These are phyloP conservation scores for Papilio xuthus DNA, from an alignment of 1,140 invertebrate species.

Conservation along the genomic window DNA sequence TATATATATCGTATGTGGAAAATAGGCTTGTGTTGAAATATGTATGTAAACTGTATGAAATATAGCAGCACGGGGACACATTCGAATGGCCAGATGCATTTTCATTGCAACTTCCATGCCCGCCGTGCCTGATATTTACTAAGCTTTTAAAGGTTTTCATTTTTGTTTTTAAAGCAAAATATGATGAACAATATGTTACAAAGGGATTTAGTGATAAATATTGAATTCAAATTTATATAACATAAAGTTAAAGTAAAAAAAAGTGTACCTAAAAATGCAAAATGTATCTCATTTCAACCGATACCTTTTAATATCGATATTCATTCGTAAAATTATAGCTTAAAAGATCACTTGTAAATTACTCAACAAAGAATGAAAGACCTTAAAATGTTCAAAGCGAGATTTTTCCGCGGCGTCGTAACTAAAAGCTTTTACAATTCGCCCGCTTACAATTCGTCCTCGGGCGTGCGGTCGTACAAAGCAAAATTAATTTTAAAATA, in stretches of 20 bases:
- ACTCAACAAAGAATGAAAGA: constrained; percentile 39
- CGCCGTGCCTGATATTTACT: not conserved
- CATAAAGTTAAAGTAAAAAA: not conserved
- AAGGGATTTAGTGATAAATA: not conserved
- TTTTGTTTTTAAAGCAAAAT: not conserved
- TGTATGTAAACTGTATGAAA: constrained; percentile 23
- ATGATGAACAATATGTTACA: constrained; percentile 12
- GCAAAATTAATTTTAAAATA: constrained; percentile 81
- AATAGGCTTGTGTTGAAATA: constrained; percentile 7
- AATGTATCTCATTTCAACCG: not conserved
- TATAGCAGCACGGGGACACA: constrained; percentile 11
- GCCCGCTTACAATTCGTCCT: constrained; percentile 68
- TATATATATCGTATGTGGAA: not conserved
- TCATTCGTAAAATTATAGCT: not conserved
- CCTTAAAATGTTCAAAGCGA: constrained; percentile 57
- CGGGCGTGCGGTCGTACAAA: constrained; percentile 74
- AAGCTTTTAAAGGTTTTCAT: not conserved
- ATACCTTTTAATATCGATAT: not conserved
- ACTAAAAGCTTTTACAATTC: constrained; percentile 66
- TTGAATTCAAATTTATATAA: not conserved
- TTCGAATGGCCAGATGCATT: not conserved
- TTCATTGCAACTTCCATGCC: not conserved
- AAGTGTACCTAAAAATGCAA: not conserved
- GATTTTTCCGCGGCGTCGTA: constrained; percentile 63
- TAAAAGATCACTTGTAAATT: not conserved